Evolutionary conservation across 2,888 invertebrate genomes (phyloP).

Genomic region (Ferrisia virgata): DNA sequence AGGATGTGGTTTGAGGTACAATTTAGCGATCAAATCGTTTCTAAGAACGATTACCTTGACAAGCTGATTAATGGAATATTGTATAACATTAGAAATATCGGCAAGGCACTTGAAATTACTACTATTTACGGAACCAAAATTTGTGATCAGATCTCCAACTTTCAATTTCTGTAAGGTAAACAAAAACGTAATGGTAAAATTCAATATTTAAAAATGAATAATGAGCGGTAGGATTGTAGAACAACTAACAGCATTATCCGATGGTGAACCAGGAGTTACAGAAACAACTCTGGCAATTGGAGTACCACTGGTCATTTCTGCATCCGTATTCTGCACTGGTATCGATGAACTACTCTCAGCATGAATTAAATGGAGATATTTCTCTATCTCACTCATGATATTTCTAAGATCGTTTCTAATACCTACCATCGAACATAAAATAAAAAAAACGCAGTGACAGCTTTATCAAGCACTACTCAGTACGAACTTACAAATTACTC

Average conservation of each 20-base stretch:
- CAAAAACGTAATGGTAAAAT: neutral
- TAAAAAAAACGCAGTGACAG: neutral
- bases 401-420: conserved; percentile 84
- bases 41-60: conserved; percentile 19
- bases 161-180: conserved; percentile 16
- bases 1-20: conserved; percentile 37
- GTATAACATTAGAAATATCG: conserved; percentile 35
- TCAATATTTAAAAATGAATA: neutral
- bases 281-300: conserved; percentile 29
- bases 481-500: conserved; percentile 74
- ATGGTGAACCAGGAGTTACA: conserved; percentile 33
- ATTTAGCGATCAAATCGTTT: neutral
- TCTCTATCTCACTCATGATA: conserved; percentile 80
- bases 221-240: neutral
- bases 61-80: conserved; percentile 34
- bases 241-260: conserved; percentile 42
- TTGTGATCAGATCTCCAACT: conserved; percentile 16
- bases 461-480: too few species aligned
- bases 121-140: conserved; percentile 36
- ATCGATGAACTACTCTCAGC: neutral
- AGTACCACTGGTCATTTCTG: neutral
- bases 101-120: conserved; percentile 24
- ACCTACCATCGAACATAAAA: conserved; percentile 56
- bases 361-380: conserved; percentile 48
- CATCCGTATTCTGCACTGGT: neutral